Evolutionary conservation across 2,888 invertebrate genomes (phyloP).

Genomic region (Macrosoma leucophasiata): DNA sequence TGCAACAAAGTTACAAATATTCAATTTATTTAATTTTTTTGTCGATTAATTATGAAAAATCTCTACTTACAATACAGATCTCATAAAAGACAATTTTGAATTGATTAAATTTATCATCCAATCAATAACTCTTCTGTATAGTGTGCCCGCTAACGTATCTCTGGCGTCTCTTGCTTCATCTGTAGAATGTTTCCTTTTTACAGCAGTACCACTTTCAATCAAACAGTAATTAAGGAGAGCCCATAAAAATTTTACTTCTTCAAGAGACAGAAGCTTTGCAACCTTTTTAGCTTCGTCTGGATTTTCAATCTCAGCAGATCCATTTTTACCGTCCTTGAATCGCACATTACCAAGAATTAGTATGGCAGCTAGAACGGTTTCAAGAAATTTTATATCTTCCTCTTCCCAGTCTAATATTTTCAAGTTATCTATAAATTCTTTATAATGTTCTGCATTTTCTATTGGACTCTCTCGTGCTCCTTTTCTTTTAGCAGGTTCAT

Average conservation of each 20-base stretch:
- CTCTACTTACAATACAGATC: slow-evolving; percentile 89
- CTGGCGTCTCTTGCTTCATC: slow-evolving; percentile 89
- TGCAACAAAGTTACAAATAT: slow-evolving; percentile 52
- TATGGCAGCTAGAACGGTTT: slow-evolving; percentile 83
- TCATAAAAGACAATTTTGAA: slow-evolving; percentile 85
- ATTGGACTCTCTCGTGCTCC: slow-evolving; percentile 79
- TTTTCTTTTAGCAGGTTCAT: slow-evolving; percentile 71
- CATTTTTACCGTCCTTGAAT: slow-evolving; percentile 80
- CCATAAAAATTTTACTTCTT: slow-evolving; percentile 89
- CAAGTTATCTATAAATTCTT: slow-evolving; percentile 78
- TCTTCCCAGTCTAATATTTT: slow-evolving; percentile 82
- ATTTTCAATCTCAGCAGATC: slow-evolving; percentile 83
- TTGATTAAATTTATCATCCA: slow-evolving; percentile 93
- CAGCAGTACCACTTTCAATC: slow-evolving; percentile 83
- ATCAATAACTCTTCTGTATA: slow-evolving; percentile 90
- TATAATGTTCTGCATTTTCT: slow-evolving; percentile 79
- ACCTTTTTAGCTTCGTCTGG: slow-evolving; percentile 82
- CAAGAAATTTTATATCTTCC: slow-evolving; percentile 81
- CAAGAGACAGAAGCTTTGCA: slow-evolving; percentile 83
- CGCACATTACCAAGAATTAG: slow-evolving; percentile 86
- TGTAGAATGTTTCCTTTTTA: slow-evolving; percentile 80
- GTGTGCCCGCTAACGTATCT: slow-evolving; percentile 88
- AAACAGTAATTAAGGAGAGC: slow-evolving; percentile 90
- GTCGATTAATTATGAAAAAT: slow-evolving; percentile 2
- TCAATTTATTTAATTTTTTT: slow-evolving; percentile 8